Evolutionary conservation across 1,140 invertebrate genomes (phyloP), one percentile per base, ranked within the genome.

Genomic region (Octopus sinensis): DNA sequence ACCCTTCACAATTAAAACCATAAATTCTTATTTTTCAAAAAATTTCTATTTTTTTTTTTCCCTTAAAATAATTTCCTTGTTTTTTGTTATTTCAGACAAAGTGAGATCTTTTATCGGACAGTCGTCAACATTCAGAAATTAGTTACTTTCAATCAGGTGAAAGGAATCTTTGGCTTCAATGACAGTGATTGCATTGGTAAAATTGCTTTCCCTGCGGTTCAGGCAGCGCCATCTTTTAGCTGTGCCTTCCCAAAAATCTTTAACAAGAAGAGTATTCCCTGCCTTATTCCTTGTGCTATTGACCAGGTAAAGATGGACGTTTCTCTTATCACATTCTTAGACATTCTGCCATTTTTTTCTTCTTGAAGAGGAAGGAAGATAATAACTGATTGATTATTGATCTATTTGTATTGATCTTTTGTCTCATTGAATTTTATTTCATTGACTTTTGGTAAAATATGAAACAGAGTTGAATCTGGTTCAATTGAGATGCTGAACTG

Each of bases 281-380:
- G 97, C 88, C 92, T 99, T 2, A 98, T 99, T 84, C 98, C 98
- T 0, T 99, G 98, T 92, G 98, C 97, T 53, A 99, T 99, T 87
- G 98, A 99, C 93, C 98, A 99, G 92, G 94, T 94, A 89, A 85
- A 53, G 30, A 43, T 43, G 30, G 30, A 43, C 3, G 30, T 43
- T 43, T 43, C 3, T 43, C 30, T 43, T 43, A 43, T 43, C 30
- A 43, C 30, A 43, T 43, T 43, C 30, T 43, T 43, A 43, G 30
- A 43, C 30, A 43, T 43, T 43, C 30, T 43, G 30, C 30, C 30
- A 43, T 43, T 43, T 43, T 43, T 43, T 43, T 43, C 30, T 43
- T 43, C 3, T 43, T 43, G 30, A 43, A 43, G 30, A 43, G 30
- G 30, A 43, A 43, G 30, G 30, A 43, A 43, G 30, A 3, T 0